A percentile compares a stretch with the other conserved stretches of the same genome.
Conservation (phyloP, 2,113 vertebrate species). For the Otus sunia region DNA sequence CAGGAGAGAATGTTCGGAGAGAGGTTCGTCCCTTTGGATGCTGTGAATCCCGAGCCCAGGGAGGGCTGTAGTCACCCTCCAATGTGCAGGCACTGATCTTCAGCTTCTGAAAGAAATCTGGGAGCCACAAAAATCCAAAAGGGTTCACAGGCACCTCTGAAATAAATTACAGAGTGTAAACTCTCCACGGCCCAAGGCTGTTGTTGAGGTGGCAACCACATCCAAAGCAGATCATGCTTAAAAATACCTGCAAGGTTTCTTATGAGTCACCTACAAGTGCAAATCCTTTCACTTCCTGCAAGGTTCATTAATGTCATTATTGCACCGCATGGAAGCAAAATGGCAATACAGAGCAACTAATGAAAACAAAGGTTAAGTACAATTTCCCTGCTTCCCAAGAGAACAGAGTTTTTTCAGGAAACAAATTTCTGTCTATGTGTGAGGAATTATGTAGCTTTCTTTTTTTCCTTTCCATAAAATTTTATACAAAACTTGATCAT, state of each 20-base stretch:
- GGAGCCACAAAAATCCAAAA: neutral
- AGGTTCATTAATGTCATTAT: neutral
- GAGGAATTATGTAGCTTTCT: neutral
- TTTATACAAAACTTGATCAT: neutral
- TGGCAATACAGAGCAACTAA: neutral
- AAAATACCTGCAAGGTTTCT: neutral
- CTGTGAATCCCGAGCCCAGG: neutral
- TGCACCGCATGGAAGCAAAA: neutral
- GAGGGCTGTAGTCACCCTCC: neutral
- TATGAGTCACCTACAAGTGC: neutral
- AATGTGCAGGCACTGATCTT: neutral
- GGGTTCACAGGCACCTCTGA: neutral
- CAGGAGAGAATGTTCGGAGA: neutral
- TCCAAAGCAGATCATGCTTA: neutral
- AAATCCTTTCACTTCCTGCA: neutral
- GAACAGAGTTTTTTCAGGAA: neutral
- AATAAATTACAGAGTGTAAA: neutral
- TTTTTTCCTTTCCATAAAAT: neutral
- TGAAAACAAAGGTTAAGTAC: slow-evolving; percentile 18
- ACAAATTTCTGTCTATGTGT: neutral
- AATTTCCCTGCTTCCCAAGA: neutral
- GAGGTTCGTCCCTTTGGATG: neutral
- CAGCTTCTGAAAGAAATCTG: neutral
- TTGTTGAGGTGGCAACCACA: neutral
- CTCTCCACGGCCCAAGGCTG: neutral